Evolutionary conservation across 2,888 invertebrate species (phyloP).

Genomic region (Coelopa pilipes): DNA sequence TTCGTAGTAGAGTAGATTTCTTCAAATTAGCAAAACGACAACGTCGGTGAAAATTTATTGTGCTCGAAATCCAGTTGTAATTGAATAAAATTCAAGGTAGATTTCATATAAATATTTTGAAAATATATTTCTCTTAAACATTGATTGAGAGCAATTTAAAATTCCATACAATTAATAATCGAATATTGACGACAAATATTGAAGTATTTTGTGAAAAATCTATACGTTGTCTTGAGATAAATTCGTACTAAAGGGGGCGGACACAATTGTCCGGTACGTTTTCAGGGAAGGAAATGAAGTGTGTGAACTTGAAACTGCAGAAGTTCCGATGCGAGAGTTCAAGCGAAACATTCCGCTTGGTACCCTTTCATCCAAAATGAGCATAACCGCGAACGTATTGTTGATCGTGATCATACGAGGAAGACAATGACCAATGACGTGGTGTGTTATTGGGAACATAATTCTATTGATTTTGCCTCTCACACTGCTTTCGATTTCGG

Average conservation of each 20-base stretch:
- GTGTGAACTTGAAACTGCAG: slow-evolving; percentile 29
- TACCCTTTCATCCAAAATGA: too few relatives aligned
- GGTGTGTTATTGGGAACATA: not conserved
- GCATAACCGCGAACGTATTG: too few relatives aligned
- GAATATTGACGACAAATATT: not conserved
- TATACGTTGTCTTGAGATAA: slow-evolving; percentile 1
- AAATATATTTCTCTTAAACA: too few relatives aligned
- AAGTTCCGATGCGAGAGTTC: slow-evolving; percentile 12
- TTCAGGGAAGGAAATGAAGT: slow-evolving; percentile 3
- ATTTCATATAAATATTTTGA: too few relatives aligned
- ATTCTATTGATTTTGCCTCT: slow-evolving; percentile 1
- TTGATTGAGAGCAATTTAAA: too few relatives aligned
- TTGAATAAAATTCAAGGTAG: too few relatives aligned
- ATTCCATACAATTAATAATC: too few relatives aligned
- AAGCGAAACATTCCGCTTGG: too few relatives aligned
- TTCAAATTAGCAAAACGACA: slow-evolving; percentile 16
- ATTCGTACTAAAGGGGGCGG: slow-evolving; percentile 11
- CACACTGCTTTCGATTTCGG: too few relatives aligned
- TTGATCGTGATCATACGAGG: too few relatives aligned
- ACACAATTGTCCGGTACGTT: not conserved
- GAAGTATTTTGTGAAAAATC: slow-evolving; percentile 30
- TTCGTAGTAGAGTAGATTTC: not conserved
- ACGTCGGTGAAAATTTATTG: slow-evolving; percentile 2
- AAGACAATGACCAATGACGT: too few relatives aligned
- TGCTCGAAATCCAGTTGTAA: not conserved